Conservation (phyloP, 2,113 vertebrate genomes). For the Himantopus leucocephalus region DNA sequence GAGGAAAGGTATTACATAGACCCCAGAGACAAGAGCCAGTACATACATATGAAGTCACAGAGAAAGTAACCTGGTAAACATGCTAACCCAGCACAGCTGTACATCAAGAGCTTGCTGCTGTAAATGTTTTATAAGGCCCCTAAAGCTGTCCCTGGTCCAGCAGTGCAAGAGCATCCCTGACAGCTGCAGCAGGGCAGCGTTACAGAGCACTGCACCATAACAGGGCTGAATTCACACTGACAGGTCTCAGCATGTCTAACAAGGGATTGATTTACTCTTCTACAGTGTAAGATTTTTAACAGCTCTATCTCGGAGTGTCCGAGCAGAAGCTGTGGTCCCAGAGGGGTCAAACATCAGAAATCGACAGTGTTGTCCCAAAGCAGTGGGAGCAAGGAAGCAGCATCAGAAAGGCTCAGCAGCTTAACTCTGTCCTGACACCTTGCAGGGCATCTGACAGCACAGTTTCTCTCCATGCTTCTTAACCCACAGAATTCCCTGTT, state of each 20-base stretch:
- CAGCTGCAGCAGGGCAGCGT: not conserved
- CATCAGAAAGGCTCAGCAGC: not conserved
- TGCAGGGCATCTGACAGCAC: not conserved
- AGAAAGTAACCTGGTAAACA: not conserved
- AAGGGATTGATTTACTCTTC: not conserved
- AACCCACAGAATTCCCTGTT: not conserved
- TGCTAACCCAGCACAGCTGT: not conserved
- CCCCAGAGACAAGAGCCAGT: not conserved
- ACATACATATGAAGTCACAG: fast-evolving
- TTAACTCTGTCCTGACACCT: not conserved
- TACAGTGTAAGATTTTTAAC: not conserved
- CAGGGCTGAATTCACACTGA: not conserved
- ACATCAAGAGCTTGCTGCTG: not conserved
- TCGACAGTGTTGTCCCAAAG: not conserved
- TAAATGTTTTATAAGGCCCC: not conserved
- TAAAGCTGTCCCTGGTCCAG: not conserved
- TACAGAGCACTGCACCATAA: conserved; percentile 11
- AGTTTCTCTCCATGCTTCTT: not conserved
- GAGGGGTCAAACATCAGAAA: not conserved
- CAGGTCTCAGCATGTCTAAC: not conserved
- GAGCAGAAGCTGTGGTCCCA: not conserved
- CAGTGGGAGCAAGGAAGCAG: not conserved
- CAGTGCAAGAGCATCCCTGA: not conserved
- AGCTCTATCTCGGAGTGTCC: not conserved
- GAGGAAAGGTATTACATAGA: not conserved